Evolutionary conservation across 1,140 invertebrate species (phyloP).

Genomic region (Pseudomyrmex gracilis): DNA sequence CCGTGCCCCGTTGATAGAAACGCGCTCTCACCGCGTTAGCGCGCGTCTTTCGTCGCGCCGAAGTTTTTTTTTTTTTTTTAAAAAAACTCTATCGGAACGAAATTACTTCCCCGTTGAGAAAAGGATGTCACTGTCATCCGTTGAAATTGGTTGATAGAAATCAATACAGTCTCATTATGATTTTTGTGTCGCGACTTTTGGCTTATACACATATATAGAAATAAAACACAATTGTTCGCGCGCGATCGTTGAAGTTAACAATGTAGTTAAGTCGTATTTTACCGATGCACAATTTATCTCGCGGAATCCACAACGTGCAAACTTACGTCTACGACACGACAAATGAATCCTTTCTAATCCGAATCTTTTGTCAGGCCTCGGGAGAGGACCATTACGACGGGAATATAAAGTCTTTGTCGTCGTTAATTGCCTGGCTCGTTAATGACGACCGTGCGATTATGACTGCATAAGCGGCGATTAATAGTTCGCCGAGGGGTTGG

Average conservation of each 20-base stretch:
- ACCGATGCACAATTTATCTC: conserved; percentile 30
- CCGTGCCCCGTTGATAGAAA: conserved; percentile 40
- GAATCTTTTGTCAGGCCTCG: conserved; percentile 37
- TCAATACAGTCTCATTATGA: not conserved
- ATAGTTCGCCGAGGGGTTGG: not conserved
- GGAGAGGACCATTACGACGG: conserved; percentile 28
- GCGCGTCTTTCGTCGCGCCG: conserved; percentile 10
- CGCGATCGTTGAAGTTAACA: not conserved
- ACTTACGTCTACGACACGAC: not conserved
- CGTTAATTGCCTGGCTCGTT: conserved; percentile 53
- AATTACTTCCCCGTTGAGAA: conserved; percentile 45
- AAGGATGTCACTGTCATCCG: conserved; percentile 23
- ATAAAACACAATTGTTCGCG: not conserved
- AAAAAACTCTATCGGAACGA: conserved; percentile 26
- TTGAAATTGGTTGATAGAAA: conserved; percentile 36
- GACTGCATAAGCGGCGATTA: conserved; percentile 40
- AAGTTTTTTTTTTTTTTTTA: no score
- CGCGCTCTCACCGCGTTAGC: conserved; percentile 23
- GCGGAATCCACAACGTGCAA: conserved; percentile 6
- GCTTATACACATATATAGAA: not conserved
- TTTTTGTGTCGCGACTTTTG: not conserved
- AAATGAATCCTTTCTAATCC: conserved; percentile 49
- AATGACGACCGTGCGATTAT: conserved; percentile 40
- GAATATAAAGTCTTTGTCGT: conserved; percentile 34
- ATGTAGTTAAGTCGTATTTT: not conserved